These are phyloP conservation scores for Coleophora flavipennella DNA, from an alignment of 2,888 invertebrate species.

Conservation along the genomic window DNA sequence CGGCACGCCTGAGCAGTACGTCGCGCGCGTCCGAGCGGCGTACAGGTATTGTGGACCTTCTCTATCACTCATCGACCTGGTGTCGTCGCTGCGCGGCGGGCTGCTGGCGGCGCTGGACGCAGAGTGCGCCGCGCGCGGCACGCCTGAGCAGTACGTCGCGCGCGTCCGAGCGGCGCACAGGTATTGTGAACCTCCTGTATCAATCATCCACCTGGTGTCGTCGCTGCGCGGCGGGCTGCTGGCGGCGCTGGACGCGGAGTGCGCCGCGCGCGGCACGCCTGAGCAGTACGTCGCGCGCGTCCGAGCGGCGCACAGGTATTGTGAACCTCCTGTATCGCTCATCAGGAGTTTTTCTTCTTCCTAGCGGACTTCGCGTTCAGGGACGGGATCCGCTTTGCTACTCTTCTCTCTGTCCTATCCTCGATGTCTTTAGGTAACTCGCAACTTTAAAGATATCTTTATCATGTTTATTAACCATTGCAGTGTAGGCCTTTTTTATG, in stretches of 20 bases:
- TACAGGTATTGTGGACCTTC: too few species aligned
- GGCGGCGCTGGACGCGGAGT: constrained; percentile 93
- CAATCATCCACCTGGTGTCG: constrained; percentile 94
- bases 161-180: constrained; percentile 47
- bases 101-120: constrained; percentile 93
- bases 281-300: constrained; percentile 54
- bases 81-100: constrained; percentile 93
- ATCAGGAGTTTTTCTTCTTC: constrained; percentile 56
- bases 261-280: constrained; percentile 85
- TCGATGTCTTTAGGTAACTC: too few species aligned
- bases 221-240: constrained; percentile 92
- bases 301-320: constrained; percentile 44
- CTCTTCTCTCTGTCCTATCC: too few species aligned
- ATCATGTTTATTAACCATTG: too few species aligned
- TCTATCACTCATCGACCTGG: constrained; percentile 95
- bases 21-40: constrained; percentile 42
- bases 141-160: constrained; percentile 63
- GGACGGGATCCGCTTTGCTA: too few species aligned
- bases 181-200: too few species aligned
- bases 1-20: constrained; percentile 70
- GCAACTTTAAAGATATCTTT: too few species aligned
- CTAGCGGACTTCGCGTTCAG: not conserved
- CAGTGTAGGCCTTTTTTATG: too few species aligned
- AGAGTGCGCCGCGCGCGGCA: constrained; percentile 90
- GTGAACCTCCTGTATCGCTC: too few species aligned